Base-by-base conservation (phyloP, 2,797 vertebrate species). In the Siniperca obscura region DNA sequence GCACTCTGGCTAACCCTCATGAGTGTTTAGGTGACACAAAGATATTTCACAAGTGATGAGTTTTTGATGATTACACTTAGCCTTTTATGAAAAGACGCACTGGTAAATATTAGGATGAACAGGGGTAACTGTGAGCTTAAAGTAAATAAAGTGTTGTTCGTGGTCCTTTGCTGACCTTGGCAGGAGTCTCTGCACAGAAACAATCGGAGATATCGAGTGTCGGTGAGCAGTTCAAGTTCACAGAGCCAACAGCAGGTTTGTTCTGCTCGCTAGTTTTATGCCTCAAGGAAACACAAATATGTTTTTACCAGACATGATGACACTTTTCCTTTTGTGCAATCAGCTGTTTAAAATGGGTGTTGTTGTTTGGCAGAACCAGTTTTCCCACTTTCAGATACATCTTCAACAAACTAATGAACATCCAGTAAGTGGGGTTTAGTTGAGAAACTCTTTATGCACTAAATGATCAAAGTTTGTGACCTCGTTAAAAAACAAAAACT, bases 1-100 rank as follows among this genome's bases (percentile, higher is more conserved):
- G 86, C 86, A 83, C 87, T 71, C 88, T 83, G 89, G 84, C 57
- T 91, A 88, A 92, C 88, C 90, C 75, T 74, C 30, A 2, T 7
- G 56, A 57, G 48, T 13, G 60, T 52, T 56, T 65, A 77, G 76
- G 65, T 16, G 25, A 84, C 66, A 66, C 42, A 71, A 44, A 46
- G 19, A 61, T 36, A 19, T 8, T 16, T 19, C 77, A 46, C 60
- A 69, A 38, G 22, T 13, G 25, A 60, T 25, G 56, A 40, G n/a
- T 53, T 81, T 75, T 19, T 60, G 14, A 30, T 19, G 55, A 25
- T 53, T 10, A 14, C 3, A 0, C 14, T 17, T 11, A 1, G 22
- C 38, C 25, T 68, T 81, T 62, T 25, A 25, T 66, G 40, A 60
- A 68, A 64, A 76, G 44, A 38, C 36, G 3, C 34, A 2, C 2